Base-by-base conservation (phyloP, 2,797 vertebrate genomes). In the Cyclura pinguis region DNA sequence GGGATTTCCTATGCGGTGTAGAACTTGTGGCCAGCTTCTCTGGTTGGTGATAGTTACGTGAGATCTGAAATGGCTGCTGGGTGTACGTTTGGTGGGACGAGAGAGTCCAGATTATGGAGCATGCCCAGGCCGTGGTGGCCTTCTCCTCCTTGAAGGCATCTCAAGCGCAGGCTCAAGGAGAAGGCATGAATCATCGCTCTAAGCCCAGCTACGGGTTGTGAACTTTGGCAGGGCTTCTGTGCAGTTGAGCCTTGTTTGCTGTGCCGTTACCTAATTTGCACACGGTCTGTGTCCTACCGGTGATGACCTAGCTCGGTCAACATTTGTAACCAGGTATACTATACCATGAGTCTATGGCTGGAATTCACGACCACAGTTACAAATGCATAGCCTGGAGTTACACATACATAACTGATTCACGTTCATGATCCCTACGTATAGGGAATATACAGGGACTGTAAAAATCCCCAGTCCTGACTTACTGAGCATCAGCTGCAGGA, bases 211-310 rank as follows among this genome's bases (percentile, higher is more conserved):
- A 1, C 0, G 4, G 52, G 64, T 80, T 92, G 78, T 95, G 95
- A 94, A 72, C 93, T 94, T 96, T 95, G 94, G 95, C 94, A 89
- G 69, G 78, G 50, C 18, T 84, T 91, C 18, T 62, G 69, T 87
- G 69, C 69, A 32, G 88, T 91, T 74, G 24, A 92, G 32, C 90
- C 55, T 91, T 80, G 69, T 93, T 88, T 96, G 92, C 89, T 86
- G 0, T 92, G 92, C 38, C 22, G 73, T 96, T 96, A 93, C 96
- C 93, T 92, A 94, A 96, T 91, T 93, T 93, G 93, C 90, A 88
- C 20, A 91, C 27, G 91, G 85, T 32, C 74, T 88, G 2, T 92
- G 92, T 82, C 90, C 92, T 80, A 59, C 87, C 74, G 91, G 90
- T 14, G 47, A 52, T 95, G 96, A 96, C 94, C 95, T 92, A 83